Evolutionary conservation across 2,113 vertebrate species (phyloP).

Genomic region (Microtus oregoni): DNA sequence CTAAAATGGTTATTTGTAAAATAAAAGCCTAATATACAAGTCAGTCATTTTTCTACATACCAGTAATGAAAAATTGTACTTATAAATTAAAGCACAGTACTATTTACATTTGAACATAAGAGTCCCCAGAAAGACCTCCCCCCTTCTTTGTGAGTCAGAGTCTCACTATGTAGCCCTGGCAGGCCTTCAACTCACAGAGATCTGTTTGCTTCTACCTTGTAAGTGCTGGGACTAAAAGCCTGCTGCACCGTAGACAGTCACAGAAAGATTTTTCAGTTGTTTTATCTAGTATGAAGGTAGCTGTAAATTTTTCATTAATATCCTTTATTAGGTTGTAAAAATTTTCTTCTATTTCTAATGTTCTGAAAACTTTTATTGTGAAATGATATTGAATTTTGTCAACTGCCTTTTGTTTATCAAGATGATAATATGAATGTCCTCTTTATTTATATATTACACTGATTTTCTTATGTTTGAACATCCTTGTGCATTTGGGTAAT

Average conservation of each 20-base stretch:
- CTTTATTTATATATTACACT: background rate
- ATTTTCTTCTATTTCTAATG: background rate
- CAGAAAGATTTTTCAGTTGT: background rate
- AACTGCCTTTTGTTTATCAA: background rate
- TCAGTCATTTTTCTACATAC: background rate
- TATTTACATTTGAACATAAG: background rate
- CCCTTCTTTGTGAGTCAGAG: background rate
- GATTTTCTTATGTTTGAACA: background rate
- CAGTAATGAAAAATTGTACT: constrained; percentile 10
- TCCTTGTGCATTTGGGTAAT: background rate
- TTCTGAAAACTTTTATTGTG: background rate
- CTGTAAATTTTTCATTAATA: background rate
- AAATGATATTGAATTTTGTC: background rate
- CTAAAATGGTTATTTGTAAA: constrained; percentile 7
- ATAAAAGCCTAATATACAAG: background rate
- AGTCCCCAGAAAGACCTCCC: background rate
- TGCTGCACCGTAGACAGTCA: background rate
- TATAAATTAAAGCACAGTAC: constrained; percentile 20
- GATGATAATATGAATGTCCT: background rate
- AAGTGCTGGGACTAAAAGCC: background rate
- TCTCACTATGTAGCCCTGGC: background rate
- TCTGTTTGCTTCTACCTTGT: background rate
- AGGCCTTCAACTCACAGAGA: background rate
- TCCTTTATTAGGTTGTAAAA: background rate
- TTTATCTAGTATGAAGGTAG: background rate